A percentile compares a stretch with the other conserved stretches of the same genome.
phyloP scores from a whole-genome alignment of 2,888 invertebrate species.

The Alloscopus bannaensis region DNA sequence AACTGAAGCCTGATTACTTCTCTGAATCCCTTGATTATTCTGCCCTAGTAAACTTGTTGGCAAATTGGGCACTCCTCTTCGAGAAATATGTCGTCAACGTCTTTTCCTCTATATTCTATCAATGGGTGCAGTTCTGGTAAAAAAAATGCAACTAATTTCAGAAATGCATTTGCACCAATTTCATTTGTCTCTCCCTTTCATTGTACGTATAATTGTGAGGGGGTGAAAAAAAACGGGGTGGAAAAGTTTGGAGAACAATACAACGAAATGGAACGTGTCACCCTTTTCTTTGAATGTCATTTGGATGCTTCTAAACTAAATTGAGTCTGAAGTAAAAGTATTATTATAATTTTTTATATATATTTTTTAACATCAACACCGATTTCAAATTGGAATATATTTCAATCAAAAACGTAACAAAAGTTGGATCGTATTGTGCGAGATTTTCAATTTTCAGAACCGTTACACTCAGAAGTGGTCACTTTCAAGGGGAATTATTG shows the following conservation, averaged over 20 bases:
- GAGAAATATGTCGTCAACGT: no score
- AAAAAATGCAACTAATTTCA: no score
- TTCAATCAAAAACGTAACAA: no score
- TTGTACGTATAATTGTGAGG: background rate
- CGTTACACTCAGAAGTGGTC: background rate
- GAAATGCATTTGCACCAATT: background rate
- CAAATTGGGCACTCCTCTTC: no score
- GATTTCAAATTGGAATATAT: no score
- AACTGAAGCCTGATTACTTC: background rate
- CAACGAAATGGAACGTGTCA: constrained; percentile 18
- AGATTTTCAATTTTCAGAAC: background rate
- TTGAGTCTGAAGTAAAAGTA: background rate
- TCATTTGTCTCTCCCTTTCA: background rate
- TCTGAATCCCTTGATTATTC: constrained; percentile 42
- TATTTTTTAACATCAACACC: no score
- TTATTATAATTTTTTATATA: background rate
- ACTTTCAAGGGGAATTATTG: no score
- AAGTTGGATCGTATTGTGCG: background rate
- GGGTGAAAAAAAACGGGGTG: background rate
- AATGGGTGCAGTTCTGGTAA: constrained; percentile 5
- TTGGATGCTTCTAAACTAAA: background rate
- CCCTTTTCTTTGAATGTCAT: constrained; percentile 6
- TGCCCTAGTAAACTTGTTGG: constrained; percentile 40
- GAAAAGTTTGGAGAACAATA: background rate
- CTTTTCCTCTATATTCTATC: no score